phyloP scores from a whole-genome alignment of 2,113 vertebrate species.

The Rattus rattus region DNA sequence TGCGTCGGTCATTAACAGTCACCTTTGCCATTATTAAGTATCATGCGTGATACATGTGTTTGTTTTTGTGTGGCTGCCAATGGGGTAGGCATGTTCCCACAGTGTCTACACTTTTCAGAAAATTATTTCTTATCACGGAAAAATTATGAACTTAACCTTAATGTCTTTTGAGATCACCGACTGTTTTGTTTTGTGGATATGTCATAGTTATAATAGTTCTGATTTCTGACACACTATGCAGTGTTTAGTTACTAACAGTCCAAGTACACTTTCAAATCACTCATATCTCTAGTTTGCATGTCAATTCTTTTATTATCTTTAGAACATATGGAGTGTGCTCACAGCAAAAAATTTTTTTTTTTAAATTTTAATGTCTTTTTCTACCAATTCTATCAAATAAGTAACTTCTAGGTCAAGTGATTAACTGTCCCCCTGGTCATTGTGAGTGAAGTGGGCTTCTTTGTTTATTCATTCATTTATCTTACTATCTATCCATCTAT shows the following conservation, averaged over 20 bases:
- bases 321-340: background rate
- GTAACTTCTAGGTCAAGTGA: constrained; percentile 25
- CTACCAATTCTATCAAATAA: background rate
- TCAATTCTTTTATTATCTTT: constrained; percentile 8
- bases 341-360: too few relatives aligned
- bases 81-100: background rate
- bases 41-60: background rate
- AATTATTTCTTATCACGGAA: constrained; percentile 10
- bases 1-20: background rate
- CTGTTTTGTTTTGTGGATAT: background rate
- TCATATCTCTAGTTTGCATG: background rate
- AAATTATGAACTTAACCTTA: background rate
- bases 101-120: background rate
- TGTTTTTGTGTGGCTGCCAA: background rate
- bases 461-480: background rate
- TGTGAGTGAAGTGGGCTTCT: background rate
- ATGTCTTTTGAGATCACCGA: background rate
- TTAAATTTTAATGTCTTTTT: background rate
- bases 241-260: background rate
- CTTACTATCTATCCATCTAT: too few relatives aligned
- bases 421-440: background rate
- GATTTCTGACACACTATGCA: background rate
- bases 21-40: background rate
- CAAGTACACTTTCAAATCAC: constrained; percentile 2
- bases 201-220: background rate